Base-by-base conservation (phyloP, 2,888 invertebrate species). In the Deroplatys truncata region DNA sequence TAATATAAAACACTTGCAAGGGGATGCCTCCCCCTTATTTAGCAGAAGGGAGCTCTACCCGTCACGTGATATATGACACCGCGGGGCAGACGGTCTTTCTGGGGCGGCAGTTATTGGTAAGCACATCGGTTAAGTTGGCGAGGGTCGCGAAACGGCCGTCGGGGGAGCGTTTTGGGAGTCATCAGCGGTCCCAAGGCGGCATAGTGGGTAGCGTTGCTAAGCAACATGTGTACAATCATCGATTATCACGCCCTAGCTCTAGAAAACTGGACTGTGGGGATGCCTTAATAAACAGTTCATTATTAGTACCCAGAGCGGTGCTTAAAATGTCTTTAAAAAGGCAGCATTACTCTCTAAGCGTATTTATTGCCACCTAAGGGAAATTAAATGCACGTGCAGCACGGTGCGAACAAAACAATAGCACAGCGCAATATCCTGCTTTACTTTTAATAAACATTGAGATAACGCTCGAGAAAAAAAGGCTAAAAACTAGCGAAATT, bases 1-100 rank as follows among this genome's bases (percentile, higher is more conserved):
- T 87, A 87, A 87, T 87, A 87, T 87, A 87, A 87, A 87, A 87
- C 35, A 87, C 87, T 87, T 87, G 10, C 82, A 82, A 20, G 87
- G 82, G 25, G 29, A 10, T 35, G 87, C 56, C 56, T 16, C 56
- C 56, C 56, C 56, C 56, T 56, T 56, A 56, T 56, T 56, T 56
- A 56, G 56, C 16, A 20, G 20, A 56, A 56, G 56, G 56, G 56
- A 16, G 20, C 10, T 15, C 49, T 49, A 1, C 56, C 56, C 56
- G 15, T 56, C 56, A 56, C 56, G 56, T 72, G 56, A 72, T 72
- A 72, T 72, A 72, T 72, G 56, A 72, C 56, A 72, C 56, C 56
- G 56, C 56, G 16, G 16, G 56, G 56, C 56, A 56, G 56, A 56
- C 56, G 16, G 56, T 72, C 56, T 20, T 72, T 43, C 43, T 43